Percentiles rank a stretch among this genome's conserved stretches.
Conservation (phyloP, 1,140 invertebrate genomes). For the Ceratina japonica region DNA sequence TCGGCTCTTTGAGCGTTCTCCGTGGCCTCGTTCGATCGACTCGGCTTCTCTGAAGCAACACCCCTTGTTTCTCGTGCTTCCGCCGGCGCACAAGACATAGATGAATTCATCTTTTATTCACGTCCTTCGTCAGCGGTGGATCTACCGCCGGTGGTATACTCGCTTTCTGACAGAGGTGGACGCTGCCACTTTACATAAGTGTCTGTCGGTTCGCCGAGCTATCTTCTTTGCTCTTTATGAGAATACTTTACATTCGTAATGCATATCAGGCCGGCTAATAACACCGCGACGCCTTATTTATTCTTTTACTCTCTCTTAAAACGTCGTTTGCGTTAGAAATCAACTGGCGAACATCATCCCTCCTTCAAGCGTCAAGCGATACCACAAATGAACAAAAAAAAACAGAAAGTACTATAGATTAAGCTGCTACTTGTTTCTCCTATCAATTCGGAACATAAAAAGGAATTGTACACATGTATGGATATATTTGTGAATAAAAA, state of each 20-base stretch:
- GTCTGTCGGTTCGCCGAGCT: conserved; percentile 40
- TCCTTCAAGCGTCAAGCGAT: too few relatives aligned
- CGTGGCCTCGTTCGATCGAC: conserved; percentile 24
- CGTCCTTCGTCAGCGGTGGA: conserved; percentile 41
- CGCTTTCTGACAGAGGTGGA: conserved; percentile 49
- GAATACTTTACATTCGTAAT: conserved; percentile 21
- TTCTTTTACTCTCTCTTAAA: too few relatives aligned
- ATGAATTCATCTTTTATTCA: conserved; percentile 76
- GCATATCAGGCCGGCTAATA: conserved; percentile 1
- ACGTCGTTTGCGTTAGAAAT: too few relatives aligned
- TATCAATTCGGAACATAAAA: too few relatives aligned
- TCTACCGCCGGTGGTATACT: conserved; percentile 33
- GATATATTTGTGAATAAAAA: conserved; percentile 10
- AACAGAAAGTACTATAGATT: too few relatives aligned
- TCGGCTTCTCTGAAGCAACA: conserved; percentile 21
- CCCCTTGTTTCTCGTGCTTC: conserved; percentile 52
- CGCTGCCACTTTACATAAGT: conserved; percentile 61
- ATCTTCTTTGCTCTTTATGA: conserved; percentile 49
- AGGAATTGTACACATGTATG: too few relatives aligned
- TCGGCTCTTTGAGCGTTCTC: conserved; percentile 1
- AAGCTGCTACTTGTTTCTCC: too few relatives aligned
- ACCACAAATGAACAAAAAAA: too few relatives aligned
- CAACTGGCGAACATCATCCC: too few relatives aligned
- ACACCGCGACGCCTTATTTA: not conserved
- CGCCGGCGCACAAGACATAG: conserved; percentile 55